These are phyloP conservation scores for Tychaedon coryphoeus DNA, from an alignment of 2,113 vertebrate species.

Conservation along the genomic window DNA sequence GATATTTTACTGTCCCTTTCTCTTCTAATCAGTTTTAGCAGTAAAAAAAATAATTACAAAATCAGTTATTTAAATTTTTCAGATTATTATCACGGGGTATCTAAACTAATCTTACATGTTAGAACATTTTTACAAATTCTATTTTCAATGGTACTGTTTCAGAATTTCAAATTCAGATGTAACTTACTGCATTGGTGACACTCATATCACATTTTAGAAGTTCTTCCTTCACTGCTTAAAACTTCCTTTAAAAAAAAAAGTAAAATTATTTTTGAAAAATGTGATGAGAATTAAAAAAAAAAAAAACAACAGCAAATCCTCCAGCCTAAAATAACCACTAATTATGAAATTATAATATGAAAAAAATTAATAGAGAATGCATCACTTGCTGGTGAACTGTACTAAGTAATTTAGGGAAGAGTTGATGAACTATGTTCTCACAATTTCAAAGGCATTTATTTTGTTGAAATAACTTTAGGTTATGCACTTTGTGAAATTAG, in stretches of 20 bases:
- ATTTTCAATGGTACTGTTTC: background rate
- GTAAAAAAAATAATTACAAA: background rate
- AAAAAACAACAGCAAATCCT: background rate
- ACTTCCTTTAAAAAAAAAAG: background rate
- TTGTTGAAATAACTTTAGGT: background rate
- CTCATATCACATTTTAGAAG: background rate
- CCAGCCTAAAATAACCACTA: background rate
- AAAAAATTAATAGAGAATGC: background rate
- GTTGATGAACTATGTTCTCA: background rate
- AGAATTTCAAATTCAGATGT: background rate
- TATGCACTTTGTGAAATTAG: background rate
- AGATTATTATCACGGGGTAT: background rate
- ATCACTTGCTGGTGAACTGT: background rate
- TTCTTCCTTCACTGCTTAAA: background rate
- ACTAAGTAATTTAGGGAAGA: background rate
- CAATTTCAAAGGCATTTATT: background rate
- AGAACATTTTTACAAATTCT: background rate
- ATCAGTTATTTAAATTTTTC: background rate
- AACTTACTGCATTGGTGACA: background rate
- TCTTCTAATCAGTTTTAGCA: background rate
- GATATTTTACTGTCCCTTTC: background rate
- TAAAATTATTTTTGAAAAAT: background rate
- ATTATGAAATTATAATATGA: background rate
- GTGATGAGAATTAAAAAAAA: background rate
- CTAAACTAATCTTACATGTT: background rate